Evolutionary conservation across 2,797 vertebrate species (phyloP).

Genomic region (Brotogeris chrysoptera): DNA sequence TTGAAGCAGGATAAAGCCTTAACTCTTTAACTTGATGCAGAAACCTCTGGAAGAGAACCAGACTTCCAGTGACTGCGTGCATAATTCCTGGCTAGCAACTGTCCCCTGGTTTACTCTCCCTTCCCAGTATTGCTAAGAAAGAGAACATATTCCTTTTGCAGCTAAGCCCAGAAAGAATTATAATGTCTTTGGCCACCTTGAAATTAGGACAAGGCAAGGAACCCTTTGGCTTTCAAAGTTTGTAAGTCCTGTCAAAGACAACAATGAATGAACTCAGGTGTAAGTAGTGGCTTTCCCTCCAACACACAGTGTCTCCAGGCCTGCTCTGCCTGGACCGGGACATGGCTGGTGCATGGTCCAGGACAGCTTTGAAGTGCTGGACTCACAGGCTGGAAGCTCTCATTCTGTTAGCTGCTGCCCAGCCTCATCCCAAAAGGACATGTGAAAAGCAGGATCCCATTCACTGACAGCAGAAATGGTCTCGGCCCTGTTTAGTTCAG

Average conservation of each 20-base stretch:
- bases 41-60: background rate
- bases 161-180: background rate
- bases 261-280: accelerated
- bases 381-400: background rate
- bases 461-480: background rate
- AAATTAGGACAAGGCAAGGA: background rate
- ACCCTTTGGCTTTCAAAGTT: background rate
- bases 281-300: accelerated
- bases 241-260: background rate
- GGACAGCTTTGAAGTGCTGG: background rate
- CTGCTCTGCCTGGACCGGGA: too few relatives aligned
- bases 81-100: accelerated
- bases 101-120: background rate
- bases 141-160: background rate
- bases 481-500: background rate
- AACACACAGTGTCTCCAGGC: background rate
- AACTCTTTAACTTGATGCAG: background rate
- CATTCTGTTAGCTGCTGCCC: background rate
- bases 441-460: background rate
- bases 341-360: accelerated
- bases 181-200: background rate
- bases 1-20: background rate
- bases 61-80: accelerated
- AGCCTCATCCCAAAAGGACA: background rate
- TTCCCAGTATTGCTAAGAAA: background rate